Percentiles rank a stretch among this genome's conserved stretches.
These are phyloP conservation scores for Melopsittacus undulatus DNA, from an alignment of 2,797 vertebrate genomes.

Conservation along the genomic window DNA sequence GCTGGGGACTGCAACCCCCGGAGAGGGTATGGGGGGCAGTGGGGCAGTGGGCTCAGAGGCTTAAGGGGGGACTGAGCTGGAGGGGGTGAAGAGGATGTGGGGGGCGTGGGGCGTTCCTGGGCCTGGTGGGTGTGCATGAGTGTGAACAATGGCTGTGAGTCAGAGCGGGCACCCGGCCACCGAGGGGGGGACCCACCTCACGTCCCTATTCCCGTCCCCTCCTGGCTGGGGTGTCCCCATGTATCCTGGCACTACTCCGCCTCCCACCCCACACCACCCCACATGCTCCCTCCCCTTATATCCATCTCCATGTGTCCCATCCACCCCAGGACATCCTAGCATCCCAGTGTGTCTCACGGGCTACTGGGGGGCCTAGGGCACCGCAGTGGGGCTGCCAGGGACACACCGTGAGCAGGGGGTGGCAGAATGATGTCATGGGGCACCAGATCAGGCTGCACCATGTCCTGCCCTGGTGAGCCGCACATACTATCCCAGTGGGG, in stretches of 20 bases:
- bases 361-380: too few species aligned
- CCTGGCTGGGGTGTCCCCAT: neutral
- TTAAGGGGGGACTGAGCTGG: neutral
- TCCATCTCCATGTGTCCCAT: neutral
- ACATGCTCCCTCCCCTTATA: fast-evolving
- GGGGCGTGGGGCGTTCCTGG: neutral
- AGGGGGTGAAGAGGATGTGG: neutral
- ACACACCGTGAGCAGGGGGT: neutral
- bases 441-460: neutral
- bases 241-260: fast-evolving
- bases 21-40: neutral
- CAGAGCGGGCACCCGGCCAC: neutral
- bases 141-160: constrained; percentile 34
- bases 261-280: neutral
- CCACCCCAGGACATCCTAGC: fast-evolving
- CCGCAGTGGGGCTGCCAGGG: too few species aligned
- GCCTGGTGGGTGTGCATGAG: neutral
- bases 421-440: fast-evolving
- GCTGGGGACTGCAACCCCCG: neutral
- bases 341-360: fast-evolving
- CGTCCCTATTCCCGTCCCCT: neutral
- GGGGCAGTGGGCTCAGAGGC: neutral
- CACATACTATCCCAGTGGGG: fast-evolving
- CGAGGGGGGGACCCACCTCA: neutral
- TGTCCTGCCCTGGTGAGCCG: neutral